Percentiles rank a stretch among this genome's conserved stretches.
Conservation (phyloP, 2,888 invertebrate species). For the Rotaria sp. region DNA sequence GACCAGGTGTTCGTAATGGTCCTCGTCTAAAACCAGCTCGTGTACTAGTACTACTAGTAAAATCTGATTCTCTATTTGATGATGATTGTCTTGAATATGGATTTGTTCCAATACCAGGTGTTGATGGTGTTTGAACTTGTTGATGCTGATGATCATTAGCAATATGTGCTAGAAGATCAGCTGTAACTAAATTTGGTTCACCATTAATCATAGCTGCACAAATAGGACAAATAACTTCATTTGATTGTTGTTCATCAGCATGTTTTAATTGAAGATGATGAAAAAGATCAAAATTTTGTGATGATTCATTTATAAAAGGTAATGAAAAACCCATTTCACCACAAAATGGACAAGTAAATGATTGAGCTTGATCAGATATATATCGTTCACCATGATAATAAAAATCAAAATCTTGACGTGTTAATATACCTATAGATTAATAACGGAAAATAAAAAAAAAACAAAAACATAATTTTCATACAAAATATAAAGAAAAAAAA, state of each 20-base stretch:
- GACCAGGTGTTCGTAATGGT: neutral
- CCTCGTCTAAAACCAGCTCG: neutral
- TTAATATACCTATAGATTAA: constrained; percentile 37
- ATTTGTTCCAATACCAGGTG: neutral
- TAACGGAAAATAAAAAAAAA: neutral
- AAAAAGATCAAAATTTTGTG: constrained; percentile 61
- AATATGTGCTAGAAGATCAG: constrained; percentile 92
- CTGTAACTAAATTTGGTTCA: constrained; percentile 92
- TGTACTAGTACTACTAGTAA: neutral
- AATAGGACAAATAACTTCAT: constrained; percentile 72
- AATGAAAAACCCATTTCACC: constrained; percentile 83
- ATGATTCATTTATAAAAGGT: neutral
- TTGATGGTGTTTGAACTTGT: neutral
- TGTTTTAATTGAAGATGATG: constrained; percentile 69
- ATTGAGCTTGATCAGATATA: constrained; percentile 78
- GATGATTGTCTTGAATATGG: constrained; percentile 14
- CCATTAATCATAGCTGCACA: constrained; percentile 84
- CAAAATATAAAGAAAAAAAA: neutral
- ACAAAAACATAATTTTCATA: too few species aligned
- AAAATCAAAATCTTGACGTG: constrained; percentile 63
- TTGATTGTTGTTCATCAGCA: constrained; percentile 64
- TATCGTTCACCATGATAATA: constrained; percentile 90
- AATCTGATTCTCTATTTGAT: neutral
- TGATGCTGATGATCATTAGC: constrained; percentile 72
- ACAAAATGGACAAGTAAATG: constrained; percentile 95